Evolutionary conservation across 2,888 invertebrate genomes (phyloP), one percentile per base, ranked within the genome.

Genomic region (Lamellibrachia satsuma): DNA sequence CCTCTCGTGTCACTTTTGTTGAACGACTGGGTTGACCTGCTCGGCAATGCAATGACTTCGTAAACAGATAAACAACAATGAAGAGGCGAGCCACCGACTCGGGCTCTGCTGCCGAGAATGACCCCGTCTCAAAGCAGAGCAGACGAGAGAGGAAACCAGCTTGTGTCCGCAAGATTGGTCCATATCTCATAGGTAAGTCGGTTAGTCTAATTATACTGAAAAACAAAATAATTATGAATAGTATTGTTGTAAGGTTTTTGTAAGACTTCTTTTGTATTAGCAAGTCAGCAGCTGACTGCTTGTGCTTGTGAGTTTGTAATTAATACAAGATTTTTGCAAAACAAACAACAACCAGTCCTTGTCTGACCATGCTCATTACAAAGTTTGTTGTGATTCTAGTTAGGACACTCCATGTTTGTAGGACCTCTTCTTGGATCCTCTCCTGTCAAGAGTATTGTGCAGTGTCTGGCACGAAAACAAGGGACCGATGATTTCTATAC

Each of bases 401-500:
- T 39, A 39, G 39, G 39, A 39, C 8, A 91, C n/a, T 7, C 9
- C 57, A 27, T 51, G 55, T 90, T 92, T 93, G 51, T 93, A 96
- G 98, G 98, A 2, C 96, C 98, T 52, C 97, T 97, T 94, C 96
- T 98, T 57, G 98, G 98, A 0, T 97, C 97, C 7, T 98, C 98
- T 93, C 98, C 98, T 22, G 98, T 98, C 0, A 97, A 97, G 95
- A 98, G 98, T 96, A 98, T 98, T 95, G 97, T 98, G 7, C 98
- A 98, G 95, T 98, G 98, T 96, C 96, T 98, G 93, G 98, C 98
- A 7, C 97, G 98, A 93, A 97, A 97, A 95, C 97, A 97, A 95
- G 97, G 97, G 92, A 98, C 98, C 55, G 97, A 98, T 96, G 97
- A 97, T 92, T 98, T 97, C 96, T 98, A 97, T 95, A 97, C 98